Evolutionary conservation across 2,797 vertebrate genomes (phyloP), one percentile per base, ranked within the genome.

Genomic region (Otolemur crassicaudatus): DNA sequence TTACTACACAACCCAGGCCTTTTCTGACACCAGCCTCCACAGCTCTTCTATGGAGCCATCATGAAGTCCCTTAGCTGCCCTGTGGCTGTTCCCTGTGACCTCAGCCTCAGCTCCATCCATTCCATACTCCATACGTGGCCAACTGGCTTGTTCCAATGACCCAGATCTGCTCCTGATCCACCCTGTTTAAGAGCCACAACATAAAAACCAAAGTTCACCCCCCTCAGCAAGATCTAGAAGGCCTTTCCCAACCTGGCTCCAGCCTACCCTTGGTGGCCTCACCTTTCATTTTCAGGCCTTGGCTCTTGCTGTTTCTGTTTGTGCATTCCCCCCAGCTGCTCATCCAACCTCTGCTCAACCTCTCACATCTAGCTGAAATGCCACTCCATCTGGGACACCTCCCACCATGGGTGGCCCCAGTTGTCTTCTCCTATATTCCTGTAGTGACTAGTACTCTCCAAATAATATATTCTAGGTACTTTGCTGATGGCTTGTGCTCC

Each of bases 121-220:
- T 84, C 34, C 34, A 65, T 58, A 29, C 31, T 87, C 27, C 14
- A 65, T 40, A 37, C 1, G 0, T 67, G 76, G n/a, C 80, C 69
- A 83, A 31, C 12, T 85, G 29, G 29, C 69, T 85, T 94, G 84
- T 37, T 89, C 75, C 22, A 63, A 92, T 96, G 69, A 92, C 58
- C 12, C 58, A 94, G 58, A 60, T 79, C 6, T 63, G 49, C 65
- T 91, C 40, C 40, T 8, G 75, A 22, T 53, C 73, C 11, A 9
- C 92, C 88, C 27, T 94, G 27, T 22, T 80, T 67, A 94, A 93
- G 27, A 95, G 70, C n/a, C 46, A 56, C 80, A 23, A 40, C 46
- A 34, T 31, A 34, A 8, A 90, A 19, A 92, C 63, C 72, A 69
- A 95, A 97, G 58, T 95, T 93, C 46, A 94, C n/a, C 43, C 23